Evolutionary conservation across 2,113 vertebrate species (phyloP).

Genomic region (Ciconia boyciana): DNA sequence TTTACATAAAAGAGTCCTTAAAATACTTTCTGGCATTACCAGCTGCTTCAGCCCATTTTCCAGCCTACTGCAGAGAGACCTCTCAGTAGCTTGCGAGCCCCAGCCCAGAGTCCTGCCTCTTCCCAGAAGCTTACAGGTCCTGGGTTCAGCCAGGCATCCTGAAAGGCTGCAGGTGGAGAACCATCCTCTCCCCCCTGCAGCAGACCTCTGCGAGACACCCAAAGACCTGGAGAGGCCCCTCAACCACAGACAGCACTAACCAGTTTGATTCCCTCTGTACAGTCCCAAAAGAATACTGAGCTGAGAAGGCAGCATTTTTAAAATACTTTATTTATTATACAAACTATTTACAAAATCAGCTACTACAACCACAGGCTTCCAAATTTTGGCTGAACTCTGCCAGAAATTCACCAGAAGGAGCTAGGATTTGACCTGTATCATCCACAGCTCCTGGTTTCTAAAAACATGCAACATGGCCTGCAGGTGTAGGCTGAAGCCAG

Average conservation of each 20-base stretch:
- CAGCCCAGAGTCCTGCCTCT: neutral
- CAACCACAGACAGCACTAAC: neutral
- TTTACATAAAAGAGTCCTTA: neutral
- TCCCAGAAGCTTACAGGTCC: neutral
- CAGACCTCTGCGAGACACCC: neutral
- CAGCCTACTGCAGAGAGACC: neutral
- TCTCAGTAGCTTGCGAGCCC: neutral
- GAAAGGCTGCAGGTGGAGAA: neutral
- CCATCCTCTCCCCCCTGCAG: neutral
- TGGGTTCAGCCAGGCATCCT: neutral
- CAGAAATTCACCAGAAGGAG: conserved; percentile 37
- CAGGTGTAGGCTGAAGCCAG: neutral
- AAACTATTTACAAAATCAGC: conserved; percentile 78
- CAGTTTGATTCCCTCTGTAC: neutral
- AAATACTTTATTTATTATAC: conserved; percentile 77
- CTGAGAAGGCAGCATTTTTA: conserved; percentile 34
- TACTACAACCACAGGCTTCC: conserved; percentile 57
- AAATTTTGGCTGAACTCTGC: conserved; percentile 47
- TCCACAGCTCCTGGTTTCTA: conserved; percentile 47
- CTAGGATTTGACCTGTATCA: conserved; percentile 31
- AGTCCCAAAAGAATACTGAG: neutral
- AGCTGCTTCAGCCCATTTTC: neutral
- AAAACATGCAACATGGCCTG: conserved; percentile 29
- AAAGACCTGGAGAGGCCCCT: neutral
- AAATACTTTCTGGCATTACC: neutral